Base-by-base conservation (phyloP, 2,797 vertebrate genomes). In the Siniperca scherzeri region DNA sequence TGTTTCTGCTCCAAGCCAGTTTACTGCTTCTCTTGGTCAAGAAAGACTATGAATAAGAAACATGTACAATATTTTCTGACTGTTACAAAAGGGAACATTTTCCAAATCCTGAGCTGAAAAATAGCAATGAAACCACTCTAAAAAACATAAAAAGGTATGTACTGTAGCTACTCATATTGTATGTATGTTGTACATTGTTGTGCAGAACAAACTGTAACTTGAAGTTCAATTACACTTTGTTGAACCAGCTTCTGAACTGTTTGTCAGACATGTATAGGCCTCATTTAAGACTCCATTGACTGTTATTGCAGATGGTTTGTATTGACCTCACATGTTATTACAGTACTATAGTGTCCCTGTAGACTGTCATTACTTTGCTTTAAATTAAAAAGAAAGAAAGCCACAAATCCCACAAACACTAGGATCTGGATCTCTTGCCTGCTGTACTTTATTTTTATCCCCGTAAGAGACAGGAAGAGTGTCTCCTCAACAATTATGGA, bases 291-390 rank as follows among this genome's bases (percentile, higher is more conserved):
- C 12, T 71, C 22, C 21, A 59, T 1, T 61, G 57, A 13, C 21
- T 64, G 53, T 55, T 59, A 55, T 65, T 27, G 30, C 64, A 81
- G 33, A 70, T 70, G 82, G 66, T 62, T 77, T 60, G 25, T 38
- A 52, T 64, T 27, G 27, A 64, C 25, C 44, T 67, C 36, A 52
- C 65, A 36, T 83, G 61, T 59, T 70, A 83, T 78, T 82, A 74
- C 21, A 87, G 57, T 38, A 71, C 30, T 38, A 57, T 4, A 73
- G 59, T 17, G 30, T 53, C 50, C 60, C 56, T 57, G 50, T 44
- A 67, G 2, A 65, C 84, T 80, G n/a, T 50, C 19, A 85, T 77
- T 86, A 66, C 73, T 74, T 13, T 56, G 21, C 36, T 57, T 56
- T 48, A 64, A 75, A 81, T 57, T 59, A 52, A 71, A 84, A 83